Percentiles rank a stretch among this genome's conserved stretches.
phyloP scores from a whole-genome alignment of 1,140 invertebrate species.

The Uloborus diversus region DNA sequence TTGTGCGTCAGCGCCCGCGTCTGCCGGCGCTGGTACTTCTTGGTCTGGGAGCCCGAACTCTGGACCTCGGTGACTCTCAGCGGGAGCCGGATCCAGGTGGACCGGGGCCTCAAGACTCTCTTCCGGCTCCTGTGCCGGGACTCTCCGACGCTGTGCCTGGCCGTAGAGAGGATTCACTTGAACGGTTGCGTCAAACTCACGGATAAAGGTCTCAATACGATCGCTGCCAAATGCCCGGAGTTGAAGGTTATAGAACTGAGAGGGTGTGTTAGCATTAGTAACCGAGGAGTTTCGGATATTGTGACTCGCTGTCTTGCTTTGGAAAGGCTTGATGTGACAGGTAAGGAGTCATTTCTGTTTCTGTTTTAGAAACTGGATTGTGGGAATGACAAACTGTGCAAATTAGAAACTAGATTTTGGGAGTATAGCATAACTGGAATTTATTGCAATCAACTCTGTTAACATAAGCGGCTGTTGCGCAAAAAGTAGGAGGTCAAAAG shows the following conservation, averaged over 20 bases:
- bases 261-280: conserved; percentile 75
- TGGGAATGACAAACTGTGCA: no score
- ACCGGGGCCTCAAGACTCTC: conserved; percentile 74
- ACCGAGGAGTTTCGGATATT: conserved; percentile 74
- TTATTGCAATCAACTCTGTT: no score
- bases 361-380: no score
- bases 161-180: conserved; percentile 74
- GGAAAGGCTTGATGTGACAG: conserved; percentile 78
- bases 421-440: no score
- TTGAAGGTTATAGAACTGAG: conserved; percentile 77
- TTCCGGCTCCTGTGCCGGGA: conserved; percentile 66
- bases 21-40: conserved; percentile 79
- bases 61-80: conserved; percentile 77
- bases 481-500: no score
- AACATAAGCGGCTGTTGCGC: no score
- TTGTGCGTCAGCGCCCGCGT: conserved; percentile 82
- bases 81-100: conserved; percentile 74
- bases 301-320: conserved; percentile 75
- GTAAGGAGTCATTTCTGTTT: no score
- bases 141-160: conserved; percentile 67
- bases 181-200: conserved; percentile 79
- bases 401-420: no score
- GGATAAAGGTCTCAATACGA: conserved; percentile 75
- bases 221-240: conserved; percentile 77
- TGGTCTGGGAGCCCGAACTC: conserved; percentile 81